Evolutionary conservation across 2,113 vertebrate species (phyloP), one percentile per base, ranked within the genome.

Genomic region (Merops nubicus): DNA sequence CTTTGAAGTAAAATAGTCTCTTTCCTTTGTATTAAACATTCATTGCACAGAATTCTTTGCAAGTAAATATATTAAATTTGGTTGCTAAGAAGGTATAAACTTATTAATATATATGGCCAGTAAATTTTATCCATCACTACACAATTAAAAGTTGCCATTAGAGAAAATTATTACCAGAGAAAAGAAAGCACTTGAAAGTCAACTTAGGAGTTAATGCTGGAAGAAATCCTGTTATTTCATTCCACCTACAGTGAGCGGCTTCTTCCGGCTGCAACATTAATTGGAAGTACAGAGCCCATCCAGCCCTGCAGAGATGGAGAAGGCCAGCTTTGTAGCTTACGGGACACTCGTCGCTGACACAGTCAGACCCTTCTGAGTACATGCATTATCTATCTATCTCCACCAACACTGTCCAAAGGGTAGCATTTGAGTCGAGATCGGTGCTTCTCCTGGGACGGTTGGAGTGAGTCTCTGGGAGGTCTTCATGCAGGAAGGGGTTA

Each of bases 21-120:
- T 95, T 91, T 94, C 81, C 70, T 96, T 91, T 94, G 85, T 91
- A 94, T 94, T 94, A 96, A 97, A 96, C 91, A 91, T 92, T 91
- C 88, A 94, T 95, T 96, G 89, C 94, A 97, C 96, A 96, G 89
- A 95, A 88, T 74, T 95, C 48, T 93, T 97, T 89, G 92, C 96
- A 94, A 95, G 88, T 96, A 97, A 97, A 96, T 97, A 97, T 97
- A 97, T 97, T 97, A 97, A 95, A 97, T 97, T 96, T 96, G 87
- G 88, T 95, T 94, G 81, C 93, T 96, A 97, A 96, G 97, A 96
- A 97, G 91, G 80, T 97, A 97, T 90, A 96, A 95, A 97, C 67
- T 78, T 88, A 88, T 75, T 93, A 94, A 93, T 88, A 97, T 17
- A 90, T 85, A 94, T 83, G 87, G 86, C 79, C 91, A 93, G 88